These are phyloP conservation scores for Melanitta fusca DNA, from an alignment of 2,797 vertebrate genomes.

Conservation along the genomic window DNA sequence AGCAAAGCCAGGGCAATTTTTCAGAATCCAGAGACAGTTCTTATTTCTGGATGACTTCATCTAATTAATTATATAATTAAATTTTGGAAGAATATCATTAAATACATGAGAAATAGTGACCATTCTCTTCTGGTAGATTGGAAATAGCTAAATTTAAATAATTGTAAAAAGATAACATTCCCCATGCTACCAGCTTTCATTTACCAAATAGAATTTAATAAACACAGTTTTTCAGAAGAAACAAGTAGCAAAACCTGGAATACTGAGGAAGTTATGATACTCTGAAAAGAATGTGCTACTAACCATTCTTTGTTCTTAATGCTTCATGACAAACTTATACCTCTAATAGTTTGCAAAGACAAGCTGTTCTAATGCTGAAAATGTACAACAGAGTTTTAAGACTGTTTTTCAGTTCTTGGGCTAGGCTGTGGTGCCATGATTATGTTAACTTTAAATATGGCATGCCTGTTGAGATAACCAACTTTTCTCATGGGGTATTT, in stretches of 20 bases:
- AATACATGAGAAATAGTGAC: background rate
- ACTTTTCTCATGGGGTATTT: background rate
- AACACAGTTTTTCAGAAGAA: background rate
- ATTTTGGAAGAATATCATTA: background rate
- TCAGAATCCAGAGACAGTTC: background rate
- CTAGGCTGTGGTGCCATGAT: background rate
- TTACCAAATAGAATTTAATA: background rate
- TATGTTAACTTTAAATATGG: background rate
- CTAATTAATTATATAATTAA: background rate
- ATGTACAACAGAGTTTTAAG: background rate
- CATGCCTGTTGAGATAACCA: background rate
- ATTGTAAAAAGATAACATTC: background rate
- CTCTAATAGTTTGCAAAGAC: background rate
- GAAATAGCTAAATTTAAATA: background rate
- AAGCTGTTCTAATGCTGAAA: background rate
- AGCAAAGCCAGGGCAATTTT: background rate
- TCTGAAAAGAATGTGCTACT: background rate
- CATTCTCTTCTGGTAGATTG: background rate
- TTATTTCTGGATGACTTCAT: background rate
- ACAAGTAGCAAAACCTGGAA: background rate
- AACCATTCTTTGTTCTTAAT: background rate
- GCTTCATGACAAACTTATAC: background rate
- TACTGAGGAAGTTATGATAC: background rate
- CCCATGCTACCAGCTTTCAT: background rate
- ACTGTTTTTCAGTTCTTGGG: background rate